A percentile compares a stretch with the other conserved stretches of the same genome.
Evolutionary conservation across 2,797 vertebrate species (phyloP).

Genomic region (Falco berigora): DNA sequence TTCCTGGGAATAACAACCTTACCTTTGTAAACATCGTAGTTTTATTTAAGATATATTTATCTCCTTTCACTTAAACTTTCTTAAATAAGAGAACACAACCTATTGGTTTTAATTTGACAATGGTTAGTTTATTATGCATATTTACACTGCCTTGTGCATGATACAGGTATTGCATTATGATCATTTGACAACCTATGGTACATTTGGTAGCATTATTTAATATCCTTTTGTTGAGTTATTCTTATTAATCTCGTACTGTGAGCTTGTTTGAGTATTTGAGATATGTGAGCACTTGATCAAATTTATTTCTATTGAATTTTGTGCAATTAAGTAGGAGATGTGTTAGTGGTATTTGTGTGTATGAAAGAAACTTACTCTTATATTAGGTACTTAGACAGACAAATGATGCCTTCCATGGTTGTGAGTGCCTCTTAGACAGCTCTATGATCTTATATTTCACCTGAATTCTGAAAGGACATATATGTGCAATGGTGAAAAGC

Average conservation of each 20-base stretch:
- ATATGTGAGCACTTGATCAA: neutral
- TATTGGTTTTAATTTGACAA: neutral
- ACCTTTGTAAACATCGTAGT: neutral
- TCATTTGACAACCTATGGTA: neutral
- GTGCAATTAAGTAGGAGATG: neutral
- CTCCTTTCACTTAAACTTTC: neutral
- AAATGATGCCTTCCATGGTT: neutral
- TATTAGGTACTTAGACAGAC: neutral
- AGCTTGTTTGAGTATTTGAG: neutral
- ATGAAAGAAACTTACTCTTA: neutral
- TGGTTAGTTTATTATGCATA: neutral
- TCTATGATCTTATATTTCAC: neutral
- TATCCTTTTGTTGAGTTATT: neutral
- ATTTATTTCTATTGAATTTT: neutral
- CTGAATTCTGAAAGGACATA: neutral
- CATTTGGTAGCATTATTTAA: neutral
- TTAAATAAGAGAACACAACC: neutral
- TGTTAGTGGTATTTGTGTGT: neutral
- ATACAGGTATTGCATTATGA: neutral
- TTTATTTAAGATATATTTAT: neutral
- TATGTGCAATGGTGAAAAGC: neutral
- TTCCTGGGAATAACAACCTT: neutral
- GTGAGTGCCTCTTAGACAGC: neutral
- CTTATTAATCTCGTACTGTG: neutral
- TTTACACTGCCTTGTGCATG: neutral